These are phyloP conservation scores for Hydriomena furcata DNA, from an alignment of 2,888 invertebrate species.

Conservation along the genomic window DNA sequence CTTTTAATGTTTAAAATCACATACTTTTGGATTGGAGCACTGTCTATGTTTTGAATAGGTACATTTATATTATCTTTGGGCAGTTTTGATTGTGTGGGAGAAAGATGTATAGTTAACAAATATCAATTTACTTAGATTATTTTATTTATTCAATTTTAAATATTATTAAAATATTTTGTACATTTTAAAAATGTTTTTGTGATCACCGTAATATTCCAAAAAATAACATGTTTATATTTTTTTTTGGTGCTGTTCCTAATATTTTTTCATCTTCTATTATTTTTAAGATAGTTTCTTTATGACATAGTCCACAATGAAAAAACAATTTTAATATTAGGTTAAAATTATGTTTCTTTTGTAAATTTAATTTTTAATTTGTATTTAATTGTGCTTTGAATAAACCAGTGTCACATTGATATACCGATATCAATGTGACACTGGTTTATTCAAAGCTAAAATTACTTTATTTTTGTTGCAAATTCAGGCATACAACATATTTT, in stretches of 20 bases:
- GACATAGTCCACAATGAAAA: slow-evolving; percentile 3
- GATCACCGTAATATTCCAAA: slow-evolving; percentile 42
- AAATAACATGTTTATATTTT: slow-evolving; percentile 25
- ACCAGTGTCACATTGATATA: too few relatives aligned
- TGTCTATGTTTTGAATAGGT: slow-evolving; percentile 2
- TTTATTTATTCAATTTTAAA: slow-evolving; percentile 7
- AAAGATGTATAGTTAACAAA: too few relatives aligned
- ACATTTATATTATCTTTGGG: slow-evolving; percentile 6
- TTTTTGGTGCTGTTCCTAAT: slow-evolving; percentile 51
- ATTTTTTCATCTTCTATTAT: slow-evolving; percentile 14
- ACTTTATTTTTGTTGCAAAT: too few relatives aligned
- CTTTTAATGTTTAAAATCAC: too few relatives aligned
- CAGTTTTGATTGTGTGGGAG: slow-evolving; percentile 3
- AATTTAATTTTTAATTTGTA: neutral
- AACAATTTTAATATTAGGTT: too few relatives aligned
- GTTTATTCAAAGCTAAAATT: too few relatives aligned
- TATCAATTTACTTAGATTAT: too few relatives aligned
- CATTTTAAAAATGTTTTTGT: slow-evolving; percentile 24
- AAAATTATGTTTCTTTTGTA: neutral
- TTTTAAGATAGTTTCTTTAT: neutral
- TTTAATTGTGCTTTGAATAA: too few relatives aligned
- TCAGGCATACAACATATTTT: too few relatives aligned
- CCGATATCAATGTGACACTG: too few relatives aligned
- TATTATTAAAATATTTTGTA: slow-evolving; percentile 1
- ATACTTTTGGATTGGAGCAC: slow-evolving; percentile 2